phyloP scores from a whole-genome alignment of 1,140 invertebrate species.

The Lamellibrachia luymesi region DNA sequence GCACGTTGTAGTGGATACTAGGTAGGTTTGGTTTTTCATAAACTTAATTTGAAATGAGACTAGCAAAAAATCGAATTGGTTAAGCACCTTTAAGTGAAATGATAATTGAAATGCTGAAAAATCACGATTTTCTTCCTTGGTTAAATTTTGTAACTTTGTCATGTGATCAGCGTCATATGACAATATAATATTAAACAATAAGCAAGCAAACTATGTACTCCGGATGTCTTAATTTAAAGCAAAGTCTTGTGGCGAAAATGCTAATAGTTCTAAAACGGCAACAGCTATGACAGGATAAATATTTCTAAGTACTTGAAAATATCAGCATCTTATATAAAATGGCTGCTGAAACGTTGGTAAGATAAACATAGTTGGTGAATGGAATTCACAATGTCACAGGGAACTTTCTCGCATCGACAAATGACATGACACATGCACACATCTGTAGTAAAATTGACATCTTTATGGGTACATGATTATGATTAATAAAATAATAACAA shows the following conservation, averaged over 20 bases:
- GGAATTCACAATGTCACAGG: not conserved
- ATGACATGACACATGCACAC: not conserved
- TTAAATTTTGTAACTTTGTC: too few species aligned
- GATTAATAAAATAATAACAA: not conserved
- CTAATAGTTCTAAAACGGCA: not conserved
- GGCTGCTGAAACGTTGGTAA: not conserved
- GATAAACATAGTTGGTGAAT: not conserved
- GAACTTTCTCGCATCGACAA: not conserved
- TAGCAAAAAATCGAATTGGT: too few species aligned
- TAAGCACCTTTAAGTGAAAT: too few species aligned
- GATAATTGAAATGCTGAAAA: too few species aligned
- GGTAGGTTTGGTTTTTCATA: too few species aligned
- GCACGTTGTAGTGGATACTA: too few species aligned
- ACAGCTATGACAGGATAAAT: not conserved
- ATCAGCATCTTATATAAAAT: not conserved
- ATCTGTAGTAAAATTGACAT: not conserved
- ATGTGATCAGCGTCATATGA: too few species aligned
- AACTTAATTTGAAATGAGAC: too few species aligned
- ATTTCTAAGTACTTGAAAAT: too few species aligned
- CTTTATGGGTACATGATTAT: not conserved
- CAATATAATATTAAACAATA: too few species aligned
- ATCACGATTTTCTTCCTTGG: too few species aligned
- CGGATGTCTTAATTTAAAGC: not conserved
- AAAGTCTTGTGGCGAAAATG: not conserved
- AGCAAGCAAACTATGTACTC: not conserved